Evolutionary conservation across 2,797 vertebrate genomes (phyloP), one percentile per base, ranked within the genome.

Genomic region (Phrynocephalus forsythii): DNA sequence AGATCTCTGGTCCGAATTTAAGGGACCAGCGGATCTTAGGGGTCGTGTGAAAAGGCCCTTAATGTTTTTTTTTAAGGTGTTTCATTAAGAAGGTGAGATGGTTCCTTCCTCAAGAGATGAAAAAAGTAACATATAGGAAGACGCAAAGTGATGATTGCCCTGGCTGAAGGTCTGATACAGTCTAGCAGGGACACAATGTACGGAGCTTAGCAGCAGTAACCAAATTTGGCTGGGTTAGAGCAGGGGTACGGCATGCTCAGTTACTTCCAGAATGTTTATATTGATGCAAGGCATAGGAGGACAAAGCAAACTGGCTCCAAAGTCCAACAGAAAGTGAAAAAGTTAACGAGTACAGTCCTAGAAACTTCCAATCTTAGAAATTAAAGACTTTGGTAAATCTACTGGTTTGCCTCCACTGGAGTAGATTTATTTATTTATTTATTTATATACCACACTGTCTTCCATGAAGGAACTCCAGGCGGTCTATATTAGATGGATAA

Each of bases 71-170:
- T 56, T 56, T 4, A 38, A 44, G 82, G 85, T 22, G 79, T 66
- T 60, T 90, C 18, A 86, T 90, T 84, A 90, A 22, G 30, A 71
- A 52, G 90, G 24, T 26, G 79, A 77, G 22, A 69, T 33, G 85
- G 52, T n/a, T 88, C 15, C 11, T 81, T 5, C 0, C 0, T 72
- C 86, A 52, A 22, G 28, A 83, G 48, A 28, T n/a, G 16, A 87
- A 81, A 72, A 16, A 92, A 20, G 28, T 90, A 60, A 92, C 38
- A 63, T 81, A 50, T 48, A 38, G 87, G 81, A 75, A 91, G 91
- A 63, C 81, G 8, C 20, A 90, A 1, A 52, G 50, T 86, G 16
- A 63, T 87, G 50, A 84, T 50, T 73, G 8, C 86, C 38, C 76
- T 16, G 10, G 91, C 66, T 84, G 86, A 90, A 84, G 38, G 52